phyloP scores from a whole-genome alignment of 1,140 invertebrate genomes.

The Aphelenchoides fujianensis region DNA sequence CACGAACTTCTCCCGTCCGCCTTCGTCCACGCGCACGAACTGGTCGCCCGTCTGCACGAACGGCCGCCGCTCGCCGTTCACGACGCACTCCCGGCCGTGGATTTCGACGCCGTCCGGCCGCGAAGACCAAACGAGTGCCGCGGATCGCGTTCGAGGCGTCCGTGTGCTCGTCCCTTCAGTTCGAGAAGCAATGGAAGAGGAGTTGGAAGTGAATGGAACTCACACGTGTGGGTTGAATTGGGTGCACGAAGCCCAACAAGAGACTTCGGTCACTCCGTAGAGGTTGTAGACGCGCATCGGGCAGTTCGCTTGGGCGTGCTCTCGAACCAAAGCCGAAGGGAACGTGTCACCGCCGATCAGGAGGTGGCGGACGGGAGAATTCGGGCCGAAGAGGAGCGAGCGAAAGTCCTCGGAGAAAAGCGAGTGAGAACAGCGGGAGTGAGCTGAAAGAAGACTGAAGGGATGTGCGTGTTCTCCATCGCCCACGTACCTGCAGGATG shows the following conservation, averaged over 20 bases:
- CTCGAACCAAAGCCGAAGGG: slow-evolving; percentile 3
- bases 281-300: not conserved
- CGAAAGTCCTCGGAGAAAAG: slow-evolving; percentile 7
- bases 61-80: not conserved
- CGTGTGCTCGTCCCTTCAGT: slow-evolving; percentile 3
- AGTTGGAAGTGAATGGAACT: slow-evolving; percentile 23
- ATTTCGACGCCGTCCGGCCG: not conserved
- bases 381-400: not conserved
- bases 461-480: no score
- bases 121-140: not conserved
- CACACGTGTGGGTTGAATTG: slow-evolving; percentile 18
- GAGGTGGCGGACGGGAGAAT: not conserved
- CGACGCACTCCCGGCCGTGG: slow-evolving; percentile 14
- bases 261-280: slow-evolving; percentile 14
- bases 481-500: slow-evolving; percentile 1
- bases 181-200: not conserved
- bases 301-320: not conserved
- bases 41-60: slow-evolving; percentile 4
- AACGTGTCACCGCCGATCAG: slow-evolving; percentile 17
- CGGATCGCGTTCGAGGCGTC: slow-evolving; percentile 10
- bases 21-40: not conserved
- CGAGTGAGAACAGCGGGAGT: slow-evolving; percentile 8
- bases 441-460: not conserved
- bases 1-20: not conserved
- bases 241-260: slow-evolving; percentile 23